These are phyloP conservation scores for Mormyrus hasselquistii DNA, from an alignment of 2,797 vertebrate genomes.

Conservation along the genomic window DNA sequence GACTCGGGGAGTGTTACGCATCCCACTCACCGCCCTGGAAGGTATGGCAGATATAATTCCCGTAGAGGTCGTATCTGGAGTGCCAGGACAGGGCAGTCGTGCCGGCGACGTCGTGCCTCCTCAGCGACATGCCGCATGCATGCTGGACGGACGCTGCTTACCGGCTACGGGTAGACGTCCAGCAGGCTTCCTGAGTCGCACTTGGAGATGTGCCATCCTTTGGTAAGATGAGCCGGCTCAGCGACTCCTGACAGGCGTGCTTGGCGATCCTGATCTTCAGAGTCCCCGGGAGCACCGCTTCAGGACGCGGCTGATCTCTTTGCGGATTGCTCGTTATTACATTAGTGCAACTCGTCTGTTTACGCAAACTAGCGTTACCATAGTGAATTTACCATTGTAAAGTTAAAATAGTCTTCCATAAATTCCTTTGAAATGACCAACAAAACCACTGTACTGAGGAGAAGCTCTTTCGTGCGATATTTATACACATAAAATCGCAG, in stretches of 20 bases:
- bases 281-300: background rate
- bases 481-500: background rate
- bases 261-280: background rate
- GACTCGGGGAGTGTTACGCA: background rate
- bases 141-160: background rate
- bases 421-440: background rate
- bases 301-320: background rate
- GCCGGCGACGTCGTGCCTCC: constrained; percentile 31
- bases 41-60: constrained; percentile 66
- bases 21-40: constrained; percentile 70
- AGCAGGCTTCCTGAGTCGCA: background rate
- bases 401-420: background rate
- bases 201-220: background rate
- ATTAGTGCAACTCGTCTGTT: background rate
- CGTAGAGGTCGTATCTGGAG: constrained; percentile 56
- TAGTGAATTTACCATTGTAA: background rate
- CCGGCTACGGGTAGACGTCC: constrained; percentile 1
- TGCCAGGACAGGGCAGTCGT: constrained; percentile 41
- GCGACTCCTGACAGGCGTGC: background rate
- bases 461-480: background rate
- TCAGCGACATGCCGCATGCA: constrained; percentile 4
- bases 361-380: background rate
- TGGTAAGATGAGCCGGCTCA: background rate
- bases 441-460: background rate
- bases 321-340: background rate